A percentile compares a stretch with the other conserved stretches of the same genome.
These are phyloP conservation scores for Eospalax fontanierii DNA, from an alignment of 2,797 vertebrate genomes.

Conservation along the genomic window DNA sequence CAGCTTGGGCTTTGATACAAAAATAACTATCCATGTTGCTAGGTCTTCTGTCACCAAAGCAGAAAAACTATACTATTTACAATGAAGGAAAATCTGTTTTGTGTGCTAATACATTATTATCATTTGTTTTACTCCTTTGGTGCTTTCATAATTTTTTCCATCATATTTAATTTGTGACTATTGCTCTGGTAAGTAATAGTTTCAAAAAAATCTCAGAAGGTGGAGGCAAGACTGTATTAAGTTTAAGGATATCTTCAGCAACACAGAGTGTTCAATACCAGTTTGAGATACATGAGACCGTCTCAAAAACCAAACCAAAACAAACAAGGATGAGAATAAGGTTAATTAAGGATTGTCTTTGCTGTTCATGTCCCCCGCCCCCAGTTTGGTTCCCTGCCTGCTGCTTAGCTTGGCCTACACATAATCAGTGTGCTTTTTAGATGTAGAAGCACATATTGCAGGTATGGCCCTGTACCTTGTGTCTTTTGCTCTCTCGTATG, in stretches of 20 bases:
- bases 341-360: not conserved
- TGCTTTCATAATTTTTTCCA: conserved; percentile 9
- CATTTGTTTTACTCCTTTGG: not conserved
- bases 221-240: not conserved
- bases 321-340: not conserved
- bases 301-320: not conserved
- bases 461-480: not conserved
- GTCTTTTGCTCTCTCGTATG: not conserved
- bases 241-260: not conserved
- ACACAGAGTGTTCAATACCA: not conserved
- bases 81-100: not conserved
- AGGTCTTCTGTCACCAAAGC: not conserved
- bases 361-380: not conserved
- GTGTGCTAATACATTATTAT: not conserved
- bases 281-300: not conserved
- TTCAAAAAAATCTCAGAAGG: not conserved
- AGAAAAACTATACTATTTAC: not conserved
- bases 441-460: not conserved
- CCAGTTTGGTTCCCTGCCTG: not conserved
- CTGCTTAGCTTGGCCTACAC: not conserved
- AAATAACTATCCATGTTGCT: not conserved
- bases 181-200: not conserved
- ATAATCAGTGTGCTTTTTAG: not conserved
- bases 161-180: not conserved
- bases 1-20: not conserved